These are phyloP conservation scores for Mola mola DNA, from an alignment of 2,113 vertebrate species.

Conservation along the genomic window DNA sequence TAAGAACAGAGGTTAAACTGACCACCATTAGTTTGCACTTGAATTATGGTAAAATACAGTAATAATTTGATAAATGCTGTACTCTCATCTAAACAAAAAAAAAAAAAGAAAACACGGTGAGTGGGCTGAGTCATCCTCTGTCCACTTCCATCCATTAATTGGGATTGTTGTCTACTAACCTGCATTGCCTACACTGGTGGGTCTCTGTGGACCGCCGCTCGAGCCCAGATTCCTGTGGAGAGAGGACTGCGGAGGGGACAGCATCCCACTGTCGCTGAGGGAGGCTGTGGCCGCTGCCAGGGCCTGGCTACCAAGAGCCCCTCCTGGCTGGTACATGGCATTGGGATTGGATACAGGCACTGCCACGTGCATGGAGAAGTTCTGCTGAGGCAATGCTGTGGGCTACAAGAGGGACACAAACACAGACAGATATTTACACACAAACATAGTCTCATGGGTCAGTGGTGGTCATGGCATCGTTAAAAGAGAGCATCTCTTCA, in stretches of 20 bases:
- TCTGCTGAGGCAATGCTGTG: slow-evolving; percentile 91
- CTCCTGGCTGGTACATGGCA: slow-evolving; percentile 92
- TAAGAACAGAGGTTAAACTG: background rate
- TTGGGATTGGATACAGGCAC: slow-evolving; percentile 95
- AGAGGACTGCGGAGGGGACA: slow-evolving; percentile 89
- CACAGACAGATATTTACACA: slow-evolving; percentile 65
- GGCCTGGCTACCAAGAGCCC: slow-evolving; percentile 88
- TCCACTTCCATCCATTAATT: background rate
- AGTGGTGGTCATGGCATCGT: slow-evolving; percentile 58
- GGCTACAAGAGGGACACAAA: slow-evolving; percentile 82
- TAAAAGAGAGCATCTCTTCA: slow-evolving; percentile 22
- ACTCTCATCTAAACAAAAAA: background rate
- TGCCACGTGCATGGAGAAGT: slow-evolving; percentile 98
- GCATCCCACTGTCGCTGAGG: slow-evolving; percentile 91
- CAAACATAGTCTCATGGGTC: slow-evolving; percentile 40
- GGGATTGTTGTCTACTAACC: slow-evolving; percentile 73
- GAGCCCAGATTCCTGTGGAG: slow-evolving; percentile 92
- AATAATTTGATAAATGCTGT: too few relatives aligned
- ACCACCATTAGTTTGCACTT: too few relatives aligned
- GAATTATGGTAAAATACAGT: too few relatives aligned
- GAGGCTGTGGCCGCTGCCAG: slow-evolving; percentile 88
- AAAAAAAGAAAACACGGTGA: background rate
- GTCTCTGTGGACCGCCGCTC: slow-evolving; percentile 89
- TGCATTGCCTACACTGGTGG: slow-evolving; percentile 90
- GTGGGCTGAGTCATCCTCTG: background rate